Evolutionary conservation across 2,797 vertebrate genomes (phyloP).

Genomic region (Phoeniculus purpureus): DNA sequence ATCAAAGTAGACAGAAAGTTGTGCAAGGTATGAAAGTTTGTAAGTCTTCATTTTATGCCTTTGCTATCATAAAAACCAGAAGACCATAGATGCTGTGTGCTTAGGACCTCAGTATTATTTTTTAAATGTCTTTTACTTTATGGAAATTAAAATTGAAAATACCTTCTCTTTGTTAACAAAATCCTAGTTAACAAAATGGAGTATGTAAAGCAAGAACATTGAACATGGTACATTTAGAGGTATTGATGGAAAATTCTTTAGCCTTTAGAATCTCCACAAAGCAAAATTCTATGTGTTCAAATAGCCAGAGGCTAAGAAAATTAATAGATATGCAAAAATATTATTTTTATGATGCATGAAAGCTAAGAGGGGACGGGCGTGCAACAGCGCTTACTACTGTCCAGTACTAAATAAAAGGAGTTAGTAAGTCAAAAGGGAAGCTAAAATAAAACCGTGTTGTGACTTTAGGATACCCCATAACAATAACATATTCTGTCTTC

Average conservation of each 20-base stretch:
- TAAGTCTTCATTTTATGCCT: not conserved
- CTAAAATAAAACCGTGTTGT: not conserved
- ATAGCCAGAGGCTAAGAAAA: not conserved
- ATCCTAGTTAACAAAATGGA: not conserved
- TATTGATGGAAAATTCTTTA: not conserved
- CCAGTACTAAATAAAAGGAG: not conserved
- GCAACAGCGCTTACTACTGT: not conserved
- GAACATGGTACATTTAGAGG: not conserved
- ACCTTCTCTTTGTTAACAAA: not conserved
- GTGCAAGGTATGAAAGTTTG: not conserved
- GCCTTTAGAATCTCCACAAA: fast-evolving
- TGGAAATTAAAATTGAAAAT: not conserved
- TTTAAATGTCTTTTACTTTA: not conserved
- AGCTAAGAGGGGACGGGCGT: not conserved
- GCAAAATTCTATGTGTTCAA: not conserved
- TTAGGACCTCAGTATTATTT: not conserved
- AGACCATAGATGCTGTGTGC: not conserved
- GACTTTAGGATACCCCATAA: not conserved
- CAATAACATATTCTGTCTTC: fast-evolving
- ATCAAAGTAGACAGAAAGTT: not conserved
- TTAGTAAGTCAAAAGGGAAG: not conserved
- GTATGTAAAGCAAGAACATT: not conserved
- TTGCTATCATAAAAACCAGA: not conserved
- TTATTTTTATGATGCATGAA: not conserved
- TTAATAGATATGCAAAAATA: not conserved